Base-by-base conservation (phyloP, 2,113 vertebrate species). In the Corvus hawaiiensis region DNA sequence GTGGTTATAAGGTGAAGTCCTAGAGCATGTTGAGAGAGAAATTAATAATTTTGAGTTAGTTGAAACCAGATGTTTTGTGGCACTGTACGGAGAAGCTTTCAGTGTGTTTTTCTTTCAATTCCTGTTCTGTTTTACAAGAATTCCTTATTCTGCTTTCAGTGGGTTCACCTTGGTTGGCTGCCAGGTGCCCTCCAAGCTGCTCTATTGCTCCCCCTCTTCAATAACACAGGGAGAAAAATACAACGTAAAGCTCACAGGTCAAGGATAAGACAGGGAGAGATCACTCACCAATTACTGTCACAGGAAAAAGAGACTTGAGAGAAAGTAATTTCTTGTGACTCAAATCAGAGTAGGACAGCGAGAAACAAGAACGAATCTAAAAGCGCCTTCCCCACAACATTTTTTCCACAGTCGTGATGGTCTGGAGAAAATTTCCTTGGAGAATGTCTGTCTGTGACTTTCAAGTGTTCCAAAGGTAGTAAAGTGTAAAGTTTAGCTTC, bases 181-280 rank as follows among this genome's bases (percentile, higher is more conserved):
- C 55, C 16, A 41, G 22, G 24, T 59, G 23, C 24, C 33, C 54
- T 56, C 62, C 37, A 39, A 66, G 11, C 41, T 21, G 20, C 21
- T 79, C 37, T 66, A 9, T 58, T 5, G 2, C 15, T 75, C 17
- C 24, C 5, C 6, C 4, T 46, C 16, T 33, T 67, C 41, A n/a
- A n/a, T 7, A 16, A 56, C 46, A 37, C 6, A 35, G 10, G 56
- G 30, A 56, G 11, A 52, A 81, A 80, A 87, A 15, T 32, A 30
- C 7, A 35, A 8, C 3, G 12, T 39, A 37, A 51, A 74, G 26
- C 19, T 66, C 0, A 0, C 14, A 20, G 35, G 37, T 79, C 4
- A 2, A 56, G 30, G 28, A 22, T 73, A 52, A n/a, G 35, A 43
- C 46, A 75, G 48, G 41, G 46, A 67, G 51, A 74, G 24, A 37